phyloP scores from a whole-genome alignment of 2,888 invertebrate species.

The Drosophila anomalata region DNA sequence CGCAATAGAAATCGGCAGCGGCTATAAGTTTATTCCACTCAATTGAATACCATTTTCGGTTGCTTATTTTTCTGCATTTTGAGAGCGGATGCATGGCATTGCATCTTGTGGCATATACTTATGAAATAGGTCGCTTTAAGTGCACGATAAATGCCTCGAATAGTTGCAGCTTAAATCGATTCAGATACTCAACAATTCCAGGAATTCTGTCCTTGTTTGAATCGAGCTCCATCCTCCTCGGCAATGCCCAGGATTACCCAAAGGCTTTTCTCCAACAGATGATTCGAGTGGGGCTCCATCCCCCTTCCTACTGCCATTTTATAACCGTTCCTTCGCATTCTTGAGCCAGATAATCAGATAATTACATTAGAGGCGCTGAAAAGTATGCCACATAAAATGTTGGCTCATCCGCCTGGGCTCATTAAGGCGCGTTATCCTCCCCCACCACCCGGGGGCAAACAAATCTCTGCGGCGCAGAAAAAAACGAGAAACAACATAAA shows the following conservation, averaged over 20 bases:
- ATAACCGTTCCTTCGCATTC: not conserved
- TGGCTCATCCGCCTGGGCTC: constrained; percentile 43
- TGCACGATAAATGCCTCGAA: constrained; percentile 11
- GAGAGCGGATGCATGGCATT: constrained; percentile 15
- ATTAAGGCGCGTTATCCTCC: constrained; percentile 48
- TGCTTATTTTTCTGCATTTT: constrained; percentile 14
- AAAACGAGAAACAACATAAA: constrained; percentile 47
- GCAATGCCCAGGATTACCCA: not conserved
- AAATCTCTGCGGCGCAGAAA: constrained; percentile 14
- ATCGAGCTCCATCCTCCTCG: not conserved
- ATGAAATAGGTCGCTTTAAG: constrained; percentile 10
- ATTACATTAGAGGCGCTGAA: constrained; percentile 49
- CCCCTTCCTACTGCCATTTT: not conserved
- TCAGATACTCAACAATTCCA: no score
- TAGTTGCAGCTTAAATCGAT: not conserved
- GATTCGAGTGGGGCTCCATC: not conserved
- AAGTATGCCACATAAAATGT: constrained; percentile 54
- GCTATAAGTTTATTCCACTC: constrained; percentile 73
- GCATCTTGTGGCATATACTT: constrained; percentile 24
- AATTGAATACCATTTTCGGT: constrained; percentile 71
- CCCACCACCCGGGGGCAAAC: constrained; percentile 16
- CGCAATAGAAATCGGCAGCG: constrained; percentile 39
- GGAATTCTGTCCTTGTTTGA: no score
- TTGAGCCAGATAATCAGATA: constrained; percentile 42
- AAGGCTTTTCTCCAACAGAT: not conserved